Evolutionary conservation across 2,797 vertebrate genomes (phyloP).

Genomic region (Yasuhikotakia modesta): DNA sequence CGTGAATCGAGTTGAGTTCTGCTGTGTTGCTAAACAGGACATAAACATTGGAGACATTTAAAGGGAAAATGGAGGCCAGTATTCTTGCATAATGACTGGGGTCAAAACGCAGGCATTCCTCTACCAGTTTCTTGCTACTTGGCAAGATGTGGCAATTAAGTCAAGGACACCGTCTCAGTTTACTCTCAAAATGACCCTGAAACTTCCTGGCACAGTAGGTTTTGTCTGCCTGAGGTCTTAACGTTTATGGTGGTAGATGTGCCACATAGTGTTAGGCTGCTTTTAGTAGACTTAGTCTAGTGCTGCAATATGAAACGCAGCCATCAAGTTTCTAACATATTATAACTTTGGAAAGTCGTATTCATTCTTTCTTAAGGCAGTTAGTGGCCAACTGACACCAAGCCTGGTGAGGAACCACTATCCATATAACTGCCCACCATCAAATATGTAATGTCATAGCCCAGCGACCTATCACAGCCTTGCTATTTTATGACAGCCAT

Average conservation of each 20-base stretch:
- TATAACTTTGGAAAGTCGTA: conserved; percentile 1
- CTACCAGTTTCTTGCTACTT: conserved; percentile 9
- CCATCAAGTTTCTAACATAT: conserved; percentile 4
- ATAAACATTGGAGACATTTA: conserved; percentile 12
- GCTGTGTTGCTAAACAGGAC: conserved; percentile 58
- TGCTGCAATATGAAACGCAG: not conserved
- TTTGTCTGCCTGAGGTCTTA: conserved; percentile 17
- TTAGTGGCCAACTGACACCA: conserved; percentile 1
- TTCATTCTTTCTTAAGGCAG: not conserved
- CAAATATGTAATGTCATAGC: conserved; percentile 45
- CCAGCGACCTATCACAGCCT: not conserved
- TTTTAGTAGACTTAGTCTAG: not conserved
- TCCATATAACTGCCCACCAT: conserved; percentile 24
- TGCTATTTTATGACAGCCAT: conserved; percentile 41
- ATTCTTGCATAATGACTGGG: conserved; percentile 29
- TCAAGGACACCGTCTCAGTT: conserved; percentile 24
- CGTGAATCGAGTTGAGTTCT: conserved; percentile 1
- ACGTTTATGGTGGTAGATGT: not conserved
- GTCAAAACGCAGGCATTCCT: conserved; percentile 2
- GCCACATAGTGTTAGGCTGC: not conserved
- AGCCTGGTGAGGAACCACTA: not conserved
- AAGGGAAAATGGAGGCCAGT: not conserved
- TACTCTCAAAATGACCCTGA: conserved; percentile 19
- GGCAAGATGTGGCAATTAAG: conserved; percentile 4
- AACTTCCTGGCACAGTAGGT: conserved; percentile 18